Percentiles rank a stretch among this genome's conserved stretches.
phyloP scores from a whole-genome alignment of 2,113 vertebrate genomes.

The Platichthys flesus region DNA sequence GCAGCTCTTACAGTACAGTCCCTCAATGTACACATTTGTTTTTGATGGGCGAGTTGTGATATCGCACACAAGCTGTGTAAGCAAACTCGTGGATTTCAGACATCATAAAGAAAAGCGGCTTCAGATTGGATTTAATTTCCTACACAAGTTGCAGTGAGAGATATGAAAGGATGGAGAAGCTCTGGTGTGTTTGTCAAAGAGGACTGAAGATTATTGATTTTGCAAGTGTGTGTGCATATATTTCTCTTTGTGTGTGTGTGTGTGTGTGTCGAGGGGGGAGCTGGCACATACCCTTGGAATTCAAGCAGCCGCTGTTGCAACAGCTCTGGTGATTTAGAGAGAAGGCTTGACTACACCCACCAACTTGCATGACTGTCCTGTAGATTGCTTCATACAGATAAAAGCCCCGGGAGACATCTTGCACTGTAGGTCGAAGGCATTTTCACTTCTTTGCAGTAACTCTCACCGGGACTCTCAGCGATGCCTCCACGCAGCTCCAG shows the following conservation, averaged over 20 bases:
- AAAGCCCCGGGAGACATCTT: slow-evolving; percentile 12
- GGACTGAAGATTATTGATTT: slow-evolving; percentile 76
- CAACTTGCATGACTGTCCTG: slow-evolving; percentile 30
- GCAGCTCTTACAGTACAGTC: background rate
- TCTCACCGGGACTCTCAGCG: background rate
- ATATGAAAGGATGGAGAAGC: slow-evolving; percentile 58
- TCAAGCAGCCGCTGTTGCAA: slow-evolving; percentile 62
- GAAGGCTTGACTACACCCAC: slow-evolving; percentile 28
- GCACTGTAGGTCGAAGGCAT: slow-evolving; percentile 26
- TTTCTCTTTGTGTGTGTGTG: slow-evolving; percentile 23
- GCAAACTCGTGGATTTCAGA: slow-evolving; percentile 23
- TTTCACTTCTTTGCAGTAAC: background rate
- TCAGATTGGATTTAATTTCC: slow-evolving; percentile 44
- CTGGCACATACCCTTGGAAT: slow-evolving; percentile 45
- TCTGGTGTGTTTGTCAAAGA: slow-evolving; percentile 66
- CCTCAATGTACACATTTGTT: slow-evolving; percentile 18
- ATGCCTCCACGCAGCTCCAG: background rate
- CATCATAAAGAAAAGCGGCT: slow-evolving; percentile 7
- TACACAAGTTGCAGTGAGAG: slow-evolving; percentile 52
- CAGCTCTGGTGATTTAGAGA: slow-evolving; percentile 45
- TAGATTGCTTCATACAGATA: slow-evolving; percentile 55
- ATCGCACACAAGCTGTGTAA: slow-evolving; percentile 5
- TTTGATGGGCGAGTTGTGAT: slow-evolving; percentile 24
- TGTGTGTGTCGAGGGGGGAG: slow-evolving; percentile 21
- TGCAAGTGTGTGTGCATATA: slow-evolving; percentile 61